Base-by-base conservation (phyloP, 2,797 vertebrate genomes). In the Natrix natrix region DNA sequence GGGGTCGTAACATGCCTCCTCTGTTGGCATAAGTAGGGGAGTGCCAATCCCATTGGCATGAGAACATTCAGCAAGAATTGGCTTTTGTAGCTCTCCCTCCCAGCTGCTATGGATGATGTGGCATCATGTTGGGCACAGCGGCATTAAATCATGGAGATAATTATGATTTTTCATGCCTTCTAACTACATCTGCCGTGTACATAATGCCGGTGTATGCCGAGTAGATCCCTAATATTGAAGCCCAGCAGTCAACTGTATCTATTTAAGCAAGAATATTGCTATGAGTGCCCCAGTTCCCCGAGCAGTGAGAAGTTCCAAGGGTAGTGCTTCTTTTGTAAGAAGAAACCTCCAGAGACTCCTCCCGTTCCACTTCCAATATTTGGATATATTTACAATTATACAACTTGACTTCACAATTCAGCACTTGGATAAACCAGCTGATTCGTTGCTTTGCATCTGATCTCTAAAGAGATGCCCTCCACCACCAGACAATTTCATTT, bases 191-290 rank as follows among this genome's bases (percentile, higher is more conserved):
- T 88, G 55, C 20, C 37, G 55, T 24, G 56, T 59, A 59, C 87
- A 88, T 88, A 88, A 37, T 59, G 17, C n/a, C 24, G n/a, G 87
- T 88, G n/a, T 59, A 12, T 88, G n/a, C 56, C 5, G 2, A 88
- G 22, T 57, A 37, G 54, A 56, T 87, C 54, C 54, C 86, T 56
- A 56, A 87, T 56, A 56, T 87, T 56, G 54, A 56, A 87, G 86
- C 86, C 55, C 86, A 88, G 87, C 87, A 88, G 56, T 57, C 87
- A 88, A 88, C n/a, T 57, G 56, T 88, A 59, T 88, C 87, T 88
- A 88, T 88, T 57, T 88, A 57, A 88, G 56, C 86, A 57, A 59
- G 28, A 59, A 88, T 88, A 88, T 88, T 57, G 56, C 56, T 88
- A 37, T 22, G 87, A 37, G 20, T 57, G 55, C 56, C n/a, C 56